Base-by-base conservation (phyloP, 2,113 vertebrate species). In the Perognathus longimembris region DNA sequence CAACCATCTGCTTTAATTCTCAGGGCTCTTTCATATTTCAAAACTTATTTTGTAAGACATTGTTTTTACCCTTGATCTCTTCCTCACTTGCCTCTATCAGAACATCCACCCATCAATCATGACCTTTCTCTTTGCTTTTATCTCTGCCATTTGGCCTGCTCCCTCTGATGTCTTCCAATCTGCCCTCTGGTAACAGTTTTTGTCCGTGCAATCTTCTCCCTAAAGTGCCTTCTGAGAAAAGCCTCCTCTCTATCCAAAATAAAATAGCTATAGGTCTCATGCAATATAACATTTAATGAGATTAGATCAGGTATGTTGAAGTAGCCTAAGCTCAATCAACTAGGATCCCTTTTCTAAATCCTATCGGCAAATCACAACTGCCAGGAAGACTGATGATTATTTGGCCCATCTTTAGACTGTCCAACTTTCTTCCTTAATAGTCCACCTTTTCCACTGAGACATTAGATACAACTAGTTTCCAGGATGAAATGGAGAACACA, bases 1-100 rank as follows among this genome's bases (percentile, higher is more conserved):
- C 36, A 54, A 76, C 66, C 85, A 97, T 77, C 85, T 95, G 85
- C 75, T 93, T 90, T 66, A 92, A 90, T 86, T 80, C 82, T 83
- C 79, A 83, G 87, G 45, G 66, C 83, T 83, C 22, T 66, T 94
- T 94, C 61, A 86, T 80, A 78, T 92, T 95, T 92, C 66, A 92
- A 76, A 84, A 80, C 42, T 93, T 88, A 90, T 63, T 86, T 86
- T 83, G 20, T 74, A 86, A 89, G 82, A 95, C 74, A 79, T 0
- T 84, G 66, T 36, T 86, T 84, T 84, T 18, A 21, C 36, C 76
- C 82, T 83, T 50, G 54, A 90, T 90, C 59, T 34, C 79, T 88
- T 85, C 61, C 50, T 94, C 89, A 92, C 32, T 74, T 95, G 82
- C 70, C 66, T 86, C 70, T 50, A 15, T 86, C 42, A 85, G 28